These are phyloP conservation scores for Edolisoma coerulescens DNA, from an alignment of 2,113 vertebrate species.

Conservation along the genomic window DNA sequence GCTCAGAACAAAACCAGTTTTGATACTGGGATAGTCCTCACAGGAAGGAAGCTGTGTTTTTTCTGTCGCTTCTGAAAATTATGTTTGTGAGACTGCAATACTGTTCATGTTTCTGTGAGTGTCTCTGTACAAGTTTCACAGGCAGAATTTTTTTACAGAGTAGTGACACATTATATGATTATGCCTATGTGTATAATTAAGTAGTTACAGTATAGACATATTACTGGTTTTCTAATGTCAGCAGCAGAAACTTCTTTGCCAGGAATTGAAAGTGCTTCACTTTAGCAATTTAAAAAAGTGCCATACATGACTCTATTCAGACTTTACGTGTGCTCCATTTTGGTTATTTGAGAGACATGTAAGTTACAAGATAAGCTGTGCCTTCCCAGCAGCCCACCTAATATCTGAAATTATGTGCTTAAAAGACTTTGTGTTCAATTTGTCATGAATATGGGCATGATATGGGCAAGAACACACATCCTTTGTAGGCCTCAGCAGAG, in stretches of 20 bases:
- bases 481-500: background rate
- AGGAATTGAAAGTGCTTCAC: slow-evolving; percentile 59
- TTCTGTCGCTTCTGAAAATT: background rate
- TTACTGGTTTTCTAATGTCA: slow-evolving; percentile 59
- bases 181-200: slow-evolving; percentile 41
- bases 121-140: slow-evolving; percentile 49
- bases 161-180: slow-evolving; percentile 26
- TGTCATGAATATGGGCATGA: background rate
- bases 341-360: background rate
- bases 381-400: slow-evolving; percentile 35
- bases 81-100: background rate
- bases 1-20: background rate
- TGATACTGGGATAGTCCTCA: background rate
- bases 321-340: background rate
- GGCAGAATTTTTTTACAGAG: background rate
- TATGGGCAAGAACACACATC: background rate
- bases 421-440: background rate
- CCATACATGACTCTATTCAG: slow-evolving; percentile 33
- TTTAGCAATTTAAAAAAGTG: slow-evolving; percentile 54
- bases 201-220: slow-evolving; percentile 61
- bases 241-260: slow-evolving; percentile 55
- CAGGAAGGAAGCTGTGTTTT: background rate
- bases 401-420: slow-evolving; percentile 32
- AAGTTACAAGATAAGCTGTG: slow-evolving; percentile 3
- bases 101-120: slow-evolving; percentile 44